A percentile compares a stretch with the other conserved stretches of the same genome.
Conservation (phyloP, 1,140 invertebrate genomes). For the Trachelipus rathkii region DNA sequence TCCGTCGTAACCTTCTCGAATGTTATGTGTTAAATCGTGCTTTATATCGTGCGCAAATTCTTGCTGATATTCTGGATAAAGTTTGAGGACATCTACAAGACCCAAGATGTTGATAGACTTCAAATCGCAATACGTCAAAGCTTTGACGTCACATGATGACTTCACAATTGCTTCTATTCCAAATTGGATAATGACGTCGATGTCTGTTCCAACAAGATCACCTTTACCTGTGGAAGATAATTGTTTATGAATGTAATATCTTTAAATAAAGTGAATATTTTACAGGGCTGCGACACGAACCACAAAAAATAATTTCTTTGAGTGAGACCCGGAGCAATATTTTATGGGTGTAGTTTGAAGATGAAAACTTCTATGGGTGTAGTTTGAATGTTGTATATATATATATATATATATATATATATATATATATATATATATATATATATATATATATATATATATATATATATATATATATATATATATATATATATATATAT, state of each 20-base stretch:
- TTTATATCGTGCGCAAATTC: constrained; percentile 89
- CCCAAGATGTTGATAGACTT: constrained; percentile 89
- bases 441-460: no score
- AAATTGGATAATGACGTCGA: constrained; percentile 54
- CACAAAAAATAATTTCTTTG: no score
- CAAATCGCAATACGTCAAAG: constrained; percentile 90
- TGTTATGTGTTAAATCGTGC: constrained; percentile 91
- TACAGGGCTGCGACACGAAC: no score
- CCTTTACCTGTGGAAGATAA: constrained; percentile 72
- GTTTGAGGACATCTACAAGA: constrained; percentile 77
- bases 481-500: no score
- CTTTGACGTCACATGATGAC: constrained; percentile 89
- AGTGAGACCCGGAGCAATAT: no score
- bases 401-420: no score
- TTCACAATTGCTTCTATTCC: constrained; percentile 75
- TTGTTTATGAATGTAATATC: constrained; percentile 4
- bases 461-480: no score
- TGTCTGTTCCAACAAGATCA: constrained; percentile 91
- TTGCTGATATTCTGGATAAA: constrained; percentile 92
- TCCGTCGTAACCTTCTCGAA: constrained; percentile 85
- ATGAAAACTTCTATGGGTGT: no score
- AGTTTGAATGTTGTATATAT: no score
- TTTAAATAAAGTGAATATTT: no score
- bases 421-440: no score
- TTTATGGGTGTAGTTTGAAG: no score